Evolutionary conservation across 2,888 invertebrate genomes (phyloP).

Genomic region (Helleia helle): DNA sequence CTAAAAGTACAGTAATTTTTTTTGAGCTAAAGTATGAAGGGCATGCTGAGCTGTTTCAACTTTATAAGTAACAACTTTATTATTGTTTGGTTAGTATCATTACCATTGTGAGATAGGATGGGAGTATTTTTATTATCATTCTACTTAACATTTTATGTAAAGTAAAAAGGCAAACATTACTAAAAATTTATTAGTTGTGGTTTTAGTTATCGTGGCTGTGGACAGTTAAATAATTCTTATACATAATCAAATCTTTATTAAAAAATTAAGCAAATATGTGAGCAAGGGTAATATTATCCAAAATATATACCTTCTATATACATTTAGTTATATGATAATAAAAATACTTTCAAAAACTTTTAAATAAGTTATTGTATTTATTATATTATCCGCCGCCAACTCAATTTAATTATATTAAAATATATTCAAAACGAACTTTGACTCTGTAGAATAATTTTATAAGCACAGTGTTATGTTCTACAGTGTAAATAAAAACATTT

Average conservation of each 20-base stretch:
- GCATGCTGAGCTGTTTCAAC: too few species aligned
- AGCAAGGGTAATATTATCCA: not conserved
- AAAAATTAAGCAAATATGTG: not conserved
- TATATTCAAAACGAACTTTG: too few species aligned
- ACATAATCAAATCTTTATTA: too few species aligned
- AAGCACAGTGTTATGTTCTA: not conserved
- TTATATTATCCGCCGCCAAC: constrained; percentile 4
- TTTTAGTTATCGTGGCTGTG: too few species aligned
- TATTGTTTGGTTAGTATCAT: constrained; percentile 8
- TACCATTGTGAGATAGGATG: constrained; percentile 2
- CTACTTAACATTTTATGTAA: too few species aligned
- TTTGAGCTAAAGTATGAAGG: too few species aligned
- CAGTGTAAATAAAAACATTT: not conserved
- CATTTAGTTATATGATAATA: too few species aligned
- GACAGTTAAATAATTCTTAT: too few species aligned
- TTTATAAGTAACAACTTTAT: constrained; percentile 2
- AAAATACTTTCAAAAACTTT: not conserved
- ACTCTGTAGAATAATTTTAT: not conserved
- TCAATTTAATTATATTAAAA: not conserved
- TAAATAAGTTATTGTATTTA: not conserved
- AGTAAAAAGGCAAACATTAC: too few species aligned
- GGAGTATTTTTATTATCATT: not conserved
- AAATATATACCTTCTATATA: too few species aligned
- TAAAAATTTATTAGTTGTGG: too few species aligned
- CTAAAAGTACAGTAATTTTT: too few species aligned